A percentile compares a stretch with the other conserved stretches of the same genome.
Conservation (phyloP, 2,888 invertebrate species). For the Amorpha juglandis region DNA sequence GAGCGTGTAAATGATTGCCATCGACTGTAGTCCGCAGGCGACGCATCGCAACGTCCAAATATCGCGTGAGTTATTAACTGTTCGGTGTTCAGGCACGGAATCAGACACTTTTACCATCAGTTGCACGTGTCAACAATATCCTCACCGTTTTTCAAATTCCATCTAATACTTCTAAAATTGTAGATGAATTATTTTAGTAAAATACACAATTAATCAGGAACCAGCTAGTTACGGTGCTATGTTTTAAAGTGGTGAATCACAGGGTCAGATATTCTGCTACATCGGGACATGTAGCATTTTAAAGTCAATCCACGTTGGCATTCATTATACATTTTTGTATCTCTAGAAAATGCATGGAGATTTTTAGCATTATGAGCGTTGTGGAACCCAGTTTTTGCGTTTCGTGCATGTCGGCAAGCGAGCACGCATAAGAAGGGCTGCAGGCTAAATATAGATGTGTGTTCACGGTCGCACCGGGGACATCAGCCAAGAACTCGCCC, state of each 20-base stretch:
- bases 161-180: background rate
- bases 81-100: conserved; percentile 51
- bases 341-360: background rate
- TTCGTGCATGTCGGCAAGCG: conserved; percentile 23
- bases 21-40: conserved; percentile 35
- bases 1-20: conserved; percentile 29
- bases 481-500: conserved; percentile 69
- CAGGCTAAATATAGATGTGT: conserved; percentile 68
- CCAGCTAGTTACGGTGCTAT: background rate
- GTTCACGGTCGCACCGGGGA: conserved; percentile 69
- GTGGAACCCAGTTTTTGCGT: conserved; percentile 34
- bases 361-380: conserved; percentile 32
- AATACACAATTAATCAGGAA: background rate
- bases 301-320: conserved; percentile 5
- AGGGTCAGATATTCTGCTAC: background rate
- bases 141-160: background rate
- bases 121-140: background rate
- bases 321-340: conserved; percentile 6
- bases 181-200: background rate
- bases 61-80: conserved; percentile 68
- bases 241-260: conserved; percentile 19
- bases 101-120: conserved; percentile 31
- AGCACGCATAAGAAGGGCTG: conserved; percentile 48
- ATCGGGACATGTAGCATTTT: conserved; percentile 3
- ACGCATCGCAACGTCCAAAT: conserved; percentile 54